Conservation (phyloP, 2,113 vertebrate species). For the Sorex araneus region DNA sequence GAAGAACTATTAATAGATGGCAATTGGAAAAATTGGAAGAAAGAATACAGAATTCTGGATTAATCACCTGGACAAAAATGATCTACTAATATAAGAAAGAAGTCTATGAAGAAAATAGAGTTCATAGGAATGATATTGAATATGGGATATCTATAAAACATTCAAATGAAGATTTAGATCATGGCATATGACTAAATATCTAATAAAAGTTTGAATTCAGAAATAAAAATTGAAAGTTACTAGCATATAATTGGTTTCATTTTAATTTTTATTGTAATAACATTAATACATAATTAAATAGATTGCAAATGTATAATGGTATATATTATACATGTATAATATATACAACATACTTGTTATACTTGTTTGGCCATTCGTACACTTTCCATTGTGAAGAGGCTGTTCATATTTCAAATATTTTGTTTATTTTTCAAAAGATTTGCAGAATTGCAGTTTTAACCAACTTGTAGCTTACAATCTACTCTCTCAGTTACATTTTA, state of each 20-base stretch:
- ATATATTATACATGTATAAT: no score
- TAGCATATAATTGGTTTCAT: no score
- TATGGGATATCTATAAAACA: background rate
- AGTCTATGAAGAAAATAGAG: background rate
- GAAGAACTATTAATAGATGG: background rate
- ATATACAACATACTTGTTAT: no score
- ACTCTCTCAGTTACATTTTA: conserved; percentile 19
- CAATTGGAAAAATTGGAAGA: background rate
- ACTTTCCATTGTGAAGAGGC: background rate
- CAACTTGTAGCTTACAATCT: background rate
- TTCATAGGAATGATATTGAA: background rate
- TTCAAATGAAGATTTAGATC: background rate
- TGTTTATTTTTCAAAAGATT: conserved; percentile 16
- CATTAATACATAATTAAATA: background rate
- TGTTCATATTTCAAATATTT: background rate
- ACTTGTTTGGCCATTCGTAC: background rate
- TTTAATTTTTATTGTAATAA: background rate
- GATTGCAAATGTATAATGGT: no score
- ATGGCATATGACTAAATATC: background rate
- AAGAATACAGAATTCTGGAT: background rate
- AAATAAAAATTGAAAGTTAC: background rate
- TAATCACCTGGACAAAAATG: background rate
- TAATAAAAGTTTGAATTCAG: background rate
- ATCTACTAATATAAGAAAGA: background rate
- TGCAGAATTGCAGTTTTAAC: conserved; percentile 5